Conservation (phyloP, 2,113 vertebrate species). For the Brachyhypopomus gauderio region DNA sequence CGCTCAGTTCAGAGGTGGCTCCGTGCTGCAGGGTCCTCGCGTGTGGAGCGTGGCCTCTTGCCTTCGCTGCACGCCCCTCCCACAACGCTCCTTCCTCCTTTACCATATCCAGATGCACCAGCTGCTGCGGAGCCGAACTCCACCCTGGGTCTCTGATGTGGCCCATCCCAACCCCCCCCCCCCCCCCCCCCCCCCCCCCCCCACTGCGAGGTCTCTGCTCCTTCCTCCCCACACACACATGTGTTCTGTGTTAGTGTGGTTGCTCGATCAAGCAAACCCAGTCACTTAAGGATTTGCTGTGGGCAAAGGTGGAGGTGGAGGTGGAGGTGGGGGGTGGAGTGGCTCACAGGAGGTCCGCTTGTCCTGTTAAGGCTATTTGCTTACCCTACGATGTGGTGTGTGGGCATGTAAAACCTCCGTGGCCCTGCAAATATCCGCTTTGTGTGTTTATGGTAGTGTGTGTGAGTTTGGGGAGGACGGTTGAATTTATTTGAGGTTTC, state of each 20-base stretch:
- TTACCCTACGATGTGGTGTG: slow-evolving; percentile 22
- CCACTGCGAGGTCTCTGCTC: slow-evolving; percentile 51
- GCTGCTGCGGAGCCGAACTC: slow-evolving; percentile 52
- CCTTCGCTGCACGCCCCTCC: slow-evolving; percentile 50
- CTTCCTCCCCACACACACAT: slow-evolving; percentile 61
- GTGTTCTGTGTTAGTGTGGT: slow-evolving; percentile 68
- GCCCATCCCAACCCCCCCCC: slow-evolving; percentile 31
- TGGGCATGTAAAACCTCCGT: slow-evolving; percentile 33
- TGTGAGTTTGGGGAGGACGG: not conserved
- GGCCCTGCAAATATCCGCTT: slow-evolving; percentile 35
- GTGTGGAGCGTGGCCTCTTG: slow-evolving; percentile 63
- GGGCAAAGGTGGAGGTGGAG: slow-evolving; percentile 48
- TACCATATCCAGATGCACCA: slow-evolving; percentile 68
- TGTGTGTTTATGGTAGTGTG: slow-evolving; percentile 22
- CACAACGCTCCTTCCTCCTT: slow-evolving; percentile 63
- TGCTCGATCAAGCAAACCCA: slow-evolving; percentile 56
- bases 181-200: slow-evolving; percentile 27
- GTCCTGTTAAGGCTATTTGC: slow-evolving; percentile 44
- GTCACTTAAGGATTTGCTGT: slow-evolving; percentile 65
- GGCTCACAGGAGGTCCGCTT: slow-evolving; percentile 35
- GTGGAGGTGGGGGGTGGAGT: slow-evolving; percentile 28
- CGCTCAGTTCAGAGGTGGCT: slow-evolving; percentile 67
- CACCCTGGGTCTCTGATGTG: slow-evolving; percentile 56
- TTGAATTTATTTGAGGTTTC: slow-evolving; percentile 28
- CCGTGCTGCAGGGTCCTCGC: slow-evolving; percentile 69